phyloP scores from a whole-genome alignment of 2,113 vertebrate genomes.

The Haliaeetus leucogaster region DNA sequence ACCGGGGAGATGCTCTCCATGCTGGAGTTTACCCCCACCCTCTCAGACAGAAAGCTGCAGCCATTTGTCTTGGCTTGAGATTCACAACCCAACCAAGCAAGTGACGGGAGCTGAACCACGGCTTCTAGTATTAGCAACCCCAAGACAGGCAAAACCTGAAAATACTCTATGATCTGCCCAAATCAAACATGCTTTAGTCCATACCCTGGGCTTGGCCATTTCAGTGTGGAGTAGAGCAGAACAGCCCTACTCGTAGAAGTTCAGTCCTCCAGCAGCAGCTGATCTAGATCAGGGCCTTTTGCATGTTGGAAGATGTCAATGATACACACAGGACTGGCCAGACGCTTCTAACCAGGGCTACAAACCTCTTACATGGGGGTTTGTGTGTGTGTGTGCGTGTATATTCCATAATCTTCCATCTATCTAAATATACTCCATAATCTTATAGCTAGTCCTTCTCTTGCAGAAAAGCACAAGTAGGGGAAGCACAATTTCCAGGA shows the following conservation, averaged over 20 bases:
- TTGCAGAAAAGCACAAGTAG: not conserved
- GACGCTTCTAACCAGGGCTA: not conserved
- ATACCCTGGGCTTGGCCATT: not conserved
- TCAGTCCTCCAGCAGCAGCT: not conserved
- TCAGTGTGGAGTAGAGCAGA: not conserved
- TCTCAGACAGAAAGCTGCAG: not conserved
- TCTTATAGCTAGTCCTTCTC: not conserved
- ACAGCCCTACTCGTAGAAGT: not conserved
- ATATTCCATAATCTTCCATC: not conserved
- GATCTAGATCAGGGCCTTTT: not conserved
- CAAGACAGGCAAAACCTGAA: not conserved
- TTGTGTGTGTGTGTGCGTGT: fast-evolving
- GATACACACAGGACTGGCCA: not conserved
- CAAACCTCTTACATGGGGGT: not conserved
- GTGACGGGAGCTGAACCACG: not conserved
- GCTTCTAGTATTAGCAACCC: not conserved
- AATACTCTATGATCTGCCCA: not conserved
- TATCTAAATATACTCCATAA: not conserved
- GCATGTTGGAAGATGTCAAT: not conserved
- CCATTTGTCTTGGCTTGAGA: not conserved
- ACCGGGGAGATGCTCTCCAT: not conserved
- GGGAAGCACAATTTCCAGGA: not conserved
- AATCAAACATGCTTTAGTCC: not conserved
- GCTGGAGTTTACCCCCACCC: not conserved
- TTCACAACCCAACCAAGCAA: not conserved